phyloP scores from a whole-genome alignment of 2,888 invertebrate genomes.

The Sinelater perroti region DNA sequence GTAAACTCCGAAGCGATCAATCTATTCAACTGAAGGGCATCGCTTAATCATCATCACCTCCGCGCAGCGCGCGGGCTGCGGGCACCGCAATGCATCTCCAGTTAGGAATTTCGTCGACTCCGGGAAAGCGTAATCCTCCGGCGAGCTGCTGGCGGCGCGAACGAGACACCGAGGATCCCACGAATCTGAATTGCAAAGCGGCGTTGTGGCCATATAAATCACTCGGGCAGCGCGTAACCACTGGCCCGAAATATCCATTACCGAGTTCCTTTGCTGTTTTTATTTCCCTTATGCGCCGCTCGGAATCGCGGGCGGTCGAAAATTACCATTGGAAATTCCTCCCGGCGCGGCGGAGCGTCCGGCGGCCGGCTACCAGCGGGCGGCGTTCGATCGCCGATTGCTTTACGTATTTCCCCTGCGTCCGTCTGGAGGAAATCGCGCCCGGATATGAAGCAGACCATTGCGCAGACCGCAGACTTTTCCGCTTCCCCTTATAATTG shows the following conservation, averaged over 20 bases:
- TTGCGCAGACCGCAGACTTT: conserved; percentile 35
- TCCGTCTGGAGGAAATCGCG: conserved; percentile 36
- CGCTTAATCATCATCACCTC: no score
- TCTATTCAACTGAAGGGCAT: no score
- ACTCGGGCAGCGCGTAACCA: conserved; percentile 21
- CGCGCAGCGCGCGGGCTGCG: no score
- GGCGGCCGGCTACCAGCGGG: background rate
- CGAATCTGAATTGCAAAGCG: conserved; percentile 32
- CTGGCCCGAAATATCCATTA: conserved; percentile 25
- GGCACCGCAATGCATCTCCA: no score
- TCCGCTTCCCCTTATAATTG: conserved; percentile 38
- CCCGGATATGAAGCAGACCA: conserved; percentile 43
- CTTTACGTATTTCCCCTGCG: conserved; percentile 36
- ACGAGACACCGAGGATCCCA: conserved; percentile 9
- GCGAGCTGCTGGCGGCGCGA: conserved; percentile 9
- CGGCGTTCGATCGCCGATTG: conserved; percentile 17
- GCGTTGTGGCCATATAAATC: conserved; percentile 28
- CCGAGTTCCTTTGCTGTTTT: conserved; percentile 13
- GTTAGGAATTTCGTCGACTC: no score
- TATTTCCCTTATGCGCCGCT: conserved; percentile 1
- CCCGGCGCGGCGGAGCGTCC: background rate
- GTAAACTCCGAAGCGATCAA: no score
- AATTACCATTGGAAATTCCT: background rate
- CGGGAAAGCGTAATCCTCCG: no score
- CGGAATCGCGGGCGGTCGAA: background rate